A percentile compares a stretch with the other conserved stretches of the same genome.
These are phyloP conservation scores for Dendronephthya gigantea DNA, from an alignment of 64 coral and sea anemone species.

Conservation along the genomic window DNA sequence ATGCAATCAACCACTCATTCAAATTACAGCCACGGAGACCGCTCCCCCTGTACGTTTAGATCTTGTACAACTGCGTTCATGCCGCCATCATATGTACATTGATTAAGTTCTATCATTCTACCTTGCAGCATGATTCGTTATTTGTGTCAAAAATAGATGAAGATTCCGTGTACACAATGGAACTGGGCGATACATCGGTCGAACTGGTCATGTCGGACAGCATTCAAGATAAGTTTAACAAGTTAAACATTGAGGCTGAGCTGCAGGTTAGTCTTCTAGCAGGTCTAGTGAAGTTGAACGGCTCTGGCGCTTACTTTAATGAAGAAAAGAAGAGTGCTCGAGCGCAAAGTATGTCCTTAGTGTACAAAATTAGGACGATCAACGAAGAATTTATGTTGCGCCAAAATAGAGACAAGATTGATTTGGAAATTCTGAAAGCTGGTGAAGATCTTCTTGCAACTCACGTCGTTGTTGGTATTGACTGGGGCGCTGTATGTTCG, in stretches of 20 bases:
- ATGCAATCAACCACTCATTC: too few species aligned
- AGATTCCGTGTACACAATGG: too few species aligned
- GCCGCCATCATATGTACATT: too few species aligned
- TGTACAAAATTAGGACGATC: neutral
- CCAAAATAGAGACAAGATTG: neutral
- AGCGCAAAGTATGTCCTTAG: constrained; percentile 7
- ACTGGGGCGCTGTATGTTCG: constrained; percentile 15
- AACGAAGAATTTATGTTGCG: constrained; percentile 6
- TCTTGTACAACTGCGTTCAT: too few species aligned
- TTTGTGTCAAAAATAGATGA: neutral
- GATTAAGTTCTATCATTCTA: too few species aligned
- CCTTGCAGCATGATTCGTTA: too few species aligned
- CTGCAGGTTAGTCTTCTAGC: constrained; percentile 22
- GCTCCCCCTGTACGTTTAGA: too few species aligned
- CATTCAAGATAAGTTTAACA: constrained; percentile 5
- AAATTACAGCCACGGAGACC: too few species aligned
- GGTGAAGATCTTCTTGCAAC: neutral
- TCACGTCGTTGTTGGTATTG: constrained; percentile 18
- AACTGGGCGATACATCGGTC: neutral
- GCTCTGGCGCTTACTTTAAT: constrained; percentile 6
- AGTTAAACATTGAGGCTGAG: constrained; percentile 13
- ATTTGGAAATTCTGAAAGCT: neutral
- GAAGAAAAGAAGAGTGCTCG: neutral
- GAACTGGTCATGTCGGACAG: constrained; percentile 2
- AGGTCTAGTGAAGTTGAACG: constrained; percentile 13